Percentiles rank a stretch among this genome's conserved stretches.
Conservation (phyloP, 1,140 invertebrate species). For the Drosophila pachea region DNA sequence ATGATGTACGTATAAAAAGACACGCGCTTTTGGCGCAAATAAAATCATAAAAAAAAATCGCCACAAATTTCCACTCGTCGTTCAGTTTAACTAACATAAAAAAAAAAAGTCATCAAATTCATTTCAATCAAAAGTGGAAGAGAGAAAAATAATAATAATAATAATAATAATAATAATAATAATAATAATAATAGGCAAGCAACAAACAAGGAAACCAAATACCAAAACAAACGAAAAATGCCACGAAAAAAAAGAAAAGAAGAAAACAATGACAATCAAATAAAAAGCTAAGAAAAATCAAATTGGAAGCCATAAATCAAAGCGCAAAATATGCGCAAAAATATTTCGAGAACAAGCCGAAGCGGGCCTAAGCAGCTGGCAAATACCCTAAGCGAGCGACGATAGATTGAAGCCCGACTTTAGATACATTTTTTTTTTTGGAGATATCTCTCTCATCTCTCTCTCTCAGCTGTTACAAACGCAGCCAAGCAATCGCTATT, state of each 20-base stretch:
- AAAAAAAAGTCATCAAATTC: slow-evolving; percentile 69
- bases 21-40: slow-evolving; percentile 48
- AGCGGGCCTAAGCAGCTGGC: background rate
- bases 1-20: slow-evolving; percentile 16
- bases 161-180: slow-evolving; percentile 13
- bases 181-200: background rate
- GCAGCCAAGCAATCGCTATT: no score
- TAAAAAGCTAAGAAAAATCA: slow-evolving; percentile 6
- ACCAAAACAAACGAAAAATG: slow-evolving; percentile 26
- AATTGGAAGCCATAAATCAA: slow-evolving; percentile 62
- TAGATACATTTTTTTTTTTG: no score
- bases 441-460: no score
- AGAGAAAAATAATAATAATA: slow-evolving; percentile 37
- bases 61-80: slow-evolving; percentile 52
- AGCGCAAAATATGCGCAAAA: slow-evolving; percentile 58
- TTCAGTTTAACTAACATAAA: slow-evolving; percentile 53
- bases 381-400: background rate
- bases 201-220: slow-evolving; percentile 36
- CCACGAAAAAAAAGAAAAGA: slow-evolving; percentile 27
- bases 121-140: slow-evolving; percentile 58
- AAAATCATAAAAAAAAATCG: slow-evolving; percentile 58
- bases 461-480: no score
- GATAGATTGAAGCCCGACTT: no score
- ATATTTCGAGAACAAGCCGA: slow-evolving; percentile 28
- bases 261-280: slow-evolving; percentile 5